Evolutionary conservation across 2,113 vertebrate species (phyloP).

Genomic region (Microtus ochrogaster): DNA sequence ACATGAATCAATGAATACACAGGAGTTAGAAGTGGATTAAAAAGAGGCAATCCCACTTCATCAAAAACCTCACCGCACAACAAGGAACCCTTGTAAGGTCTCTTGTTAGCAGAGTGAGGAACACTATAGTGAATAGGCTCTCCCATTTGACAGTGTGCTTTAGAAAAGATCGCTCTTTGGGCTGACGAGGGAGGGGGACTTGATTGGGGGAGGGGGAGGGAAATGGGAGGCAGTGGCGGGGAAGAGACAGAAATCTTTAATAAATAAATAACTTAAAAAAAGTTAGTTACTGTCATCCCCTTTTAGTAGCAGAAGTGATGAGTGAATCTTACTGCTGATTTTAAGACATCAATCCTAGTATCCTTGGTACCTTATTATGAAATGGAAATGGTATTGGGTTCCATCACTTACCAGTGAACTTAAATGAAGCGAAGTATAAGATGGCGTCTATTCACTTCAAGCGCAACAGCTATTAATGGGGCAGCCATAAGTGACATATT

Average conservation of each 20-base stretch:
- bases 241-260: too few relatives aligned
- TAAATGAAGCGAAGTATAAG: background rate
- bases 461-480: background rate
- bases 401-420: background rate
- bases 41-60: background rate
- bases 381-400: background rate
- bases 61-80: background rate
- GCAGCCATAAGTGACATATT: background rate
- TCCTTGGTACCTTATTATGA: background rate
- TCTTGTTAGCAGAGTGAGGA: background rate
- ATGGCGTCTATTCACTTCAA: conserved; percentile 22
- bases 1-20: background rate
- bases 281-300: background rate
- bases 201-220: too few relatives aligned
- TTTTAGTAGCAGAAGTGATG: background rate
- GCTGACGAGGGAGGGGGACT: too few relatives aligned
- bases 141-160: background rate
- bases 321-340: background rate
- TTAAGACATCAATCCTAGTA: background rate
- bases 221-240: too few relatives aligned
- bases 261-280: too few relatives aligned
- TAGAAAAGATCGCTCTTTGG: background rate
- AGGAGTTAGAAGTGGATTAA: background rate
- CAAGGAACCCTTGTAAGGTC: background rate
- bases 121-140: background rate